phyloP scores from a whole-genome alignment of 2,797 vertebrate species.

The Argyrosomus regius region DNA sequence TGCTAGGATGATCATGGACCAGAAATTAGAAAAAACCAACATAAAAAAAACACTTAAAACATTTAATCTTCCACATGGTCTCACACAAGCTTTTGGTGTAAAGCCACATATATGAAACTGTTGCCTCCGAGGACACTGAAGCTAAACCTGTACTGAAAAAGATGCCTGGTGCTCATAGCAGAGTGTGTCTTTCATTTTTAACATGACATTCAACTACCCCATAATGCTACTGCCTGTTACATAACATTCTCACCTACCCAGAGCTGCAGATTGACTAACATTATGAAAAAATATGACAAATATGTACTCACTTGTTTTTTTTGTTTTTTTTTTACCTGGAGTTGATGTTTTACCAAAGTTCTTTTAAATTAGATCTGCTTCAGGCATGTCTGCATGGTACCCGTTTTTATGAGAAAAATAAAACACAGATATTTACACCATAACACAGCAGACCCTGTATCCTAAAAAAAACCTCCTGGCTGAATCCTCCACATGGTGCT shows the following conservation, averaged over 20 bases:
- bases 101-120: conserved; percentile 57
- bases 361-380: conserved; percentile 36
- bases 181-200: conserved; percentile 41
- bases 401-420: conserved; percentile 56
- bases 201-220: conserved; percentile 57
- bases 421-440: conserved; percentile 73
- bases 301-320: conserved; percentile 2
- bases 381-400: conserved; percentile 56
- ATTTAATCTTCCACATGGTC: conserved; percentile 49
- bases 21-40: conserved; percentile 49
- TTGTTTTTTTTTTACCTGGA: conserved; percentile 3
- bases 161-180: conserved; percentile 22
- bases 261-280: conserved; percentile 49
- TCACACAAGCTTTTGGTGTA: conserved; percentile 72
- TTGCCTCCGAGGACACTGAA: conserved; percentile 32
- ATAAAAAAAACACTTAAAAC: no score
- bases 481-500: conserved; percentile 26
- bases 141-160: conserved; percentile 31
- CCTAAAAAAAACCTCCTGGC: conserved; percentile 1
- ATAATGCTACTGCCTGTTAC: conserved; percentile 36
- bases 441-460: conserved; percentile 54
- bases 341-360: conserved; percentile 22
- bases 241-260: conserved; percentile 36
- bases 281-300: conserved; percentile 30
- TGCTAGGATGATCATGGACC: conserved; percentile 57